Evolutionary conservation across 2,113 vertebrate species (phyloP).

Genomic region (Leptodactylus fuscus): DNA sequence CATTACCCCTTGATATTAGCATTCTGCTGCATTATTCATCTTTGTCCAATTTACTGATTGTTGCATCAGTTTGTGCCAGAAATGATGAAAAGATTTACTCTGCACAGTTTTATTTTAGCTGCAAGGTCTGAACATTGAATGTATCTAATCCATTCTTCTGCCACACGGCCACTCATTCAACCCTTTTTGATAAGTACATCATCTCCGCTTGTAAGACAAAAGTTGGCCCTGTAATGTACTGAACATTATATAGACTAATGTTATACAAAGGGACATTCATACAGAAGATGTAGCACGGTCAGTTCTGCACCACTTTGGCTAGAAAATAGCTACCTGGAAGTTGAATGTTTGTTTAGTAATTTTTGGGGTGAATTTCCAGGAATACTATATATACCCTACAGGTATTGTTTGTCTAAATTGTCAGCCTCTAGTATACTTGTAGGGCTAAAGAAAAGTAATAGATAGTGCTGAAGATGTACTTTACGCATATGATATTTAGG

Average conservation of each 20-base stretch:
- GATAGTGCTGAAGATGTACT: too few species aligned
- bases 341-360: neutral
- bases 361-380: too few species aligned
- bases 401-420: too few species aligned
- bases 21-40: slow-evolving; percentile 44
- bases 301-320: neutral
- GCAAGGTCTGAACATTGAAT: neutral
- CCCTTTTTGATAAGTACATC: neutral
- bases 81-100: slow-evolving; percentile 35
- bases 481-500: too few species aligned
- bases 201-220: neutral
- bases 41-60: slow-evolving; percentile 51
- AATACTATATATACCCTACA: too few species aligned
- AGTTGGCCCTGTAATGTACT: neutral
- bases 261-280: neutral
- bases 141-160: neutral
- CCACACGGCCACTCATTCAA: neutral
- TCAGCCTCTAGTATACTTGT: too few species aligned
- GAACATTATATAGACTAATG: neutral
- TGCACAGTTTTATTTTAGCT: neutral
- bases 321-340: too few species aligned
- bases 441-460: too few species aligned
- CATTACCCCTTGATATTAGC: slow-evolving; percentile 44
- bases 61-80: slow-evolving; percentile 45
- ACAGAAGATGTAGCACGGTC: neutral